Base-by-base conservation (phyloP, 2,797 vertebrate species). In the Anguilla marmorata region DNA sequence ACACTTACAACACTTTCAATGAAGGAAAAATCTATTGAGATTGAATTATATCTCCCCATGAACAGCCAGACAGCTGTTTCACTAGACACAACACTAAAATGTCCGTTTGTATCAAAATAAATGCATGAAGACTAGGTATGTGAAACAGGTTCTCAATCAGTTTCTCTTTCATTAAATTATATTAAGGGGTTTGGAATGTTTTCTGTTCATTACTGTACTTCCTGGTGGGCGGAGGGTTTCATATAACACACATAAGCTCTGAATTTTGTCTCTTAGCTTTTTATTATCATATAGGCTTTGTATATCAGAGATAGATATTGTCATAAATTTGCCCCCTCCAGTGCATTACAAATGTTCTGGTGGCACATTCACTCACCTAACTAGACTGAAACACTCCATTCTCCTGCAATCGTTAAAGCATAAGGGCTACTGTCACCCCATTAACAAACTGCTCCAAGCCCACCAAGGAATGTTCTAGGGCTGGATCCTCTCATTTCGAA, bases 221-320 rank as follows among this genome's bases (percentile, higher is more conserved):
- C 63, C 63, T 8, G n/a, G 33, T 12, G 63, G 24, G n/a, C 27
- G 63, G 63, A 24, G n/a, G 24, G 24, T 69, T 69, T 69, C n/a
- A n/a, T 69, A 63, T 63, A 9, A n/a, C n/a, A 69, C 24, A 69
- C 66, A 2, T 56, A 48, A 48, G 66, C 30, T 41, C 21, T 24
- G 82, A 63, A 50, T 54, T 63, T 74, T 33, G 63, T 76, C 45
- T 79, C 41, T 79, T 82, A 48, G 52, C 69, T 85, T 58, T 88
- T 88, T 79, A 66, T 80, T 79, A 30, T 84, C 45, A 54, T 27
- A 85, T 27, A 56, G 84, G 66, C 37, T 19, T 41, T 58, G 52
- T 76, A 88, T 74, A 88, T 30, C 41, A 86, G n/a, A 80, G 72
- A 11, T 58, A 33, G 52, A 45, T 56, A 80, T 14, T 63, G n/a